Conservation (phyloP, 2,888 invertebrate species). For the Zaprionus bogoriensis region DNA sequence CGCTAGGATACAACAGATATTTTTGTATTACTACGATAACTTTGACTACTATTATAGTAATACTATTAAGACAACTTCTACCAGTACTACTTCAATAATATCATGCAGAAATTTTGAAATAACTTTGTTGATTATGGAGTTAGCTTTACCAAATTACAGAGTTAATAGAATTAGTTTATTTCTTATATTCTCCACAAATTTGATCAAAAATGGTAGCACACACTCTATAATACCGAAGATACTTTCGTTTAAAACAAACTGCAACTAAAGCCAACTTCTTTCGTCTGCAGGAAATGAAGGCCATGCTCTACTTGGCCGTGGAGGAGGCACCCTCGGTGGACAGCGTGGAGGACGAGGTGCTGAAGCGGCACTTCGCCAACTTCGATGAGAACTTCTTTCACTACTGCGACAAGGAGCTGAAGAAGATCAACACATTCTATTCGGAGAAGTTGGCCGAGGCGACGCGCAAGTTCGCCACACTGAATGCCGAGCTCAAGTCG, state of each 20-base stretch:
- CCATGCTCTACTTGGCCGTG: conserved; percentile 94
- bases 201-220: too few relatives aligned
- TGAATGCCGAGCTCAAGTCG: conserved; percentile 92
- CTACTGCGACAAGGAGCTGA: conserved; percentile 96
- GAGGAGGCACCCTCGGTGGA: conserved; percentile 96
- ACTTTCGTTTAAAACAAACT: not conserved
- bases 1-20: too few relatives aligned
- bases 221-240: not conserved
- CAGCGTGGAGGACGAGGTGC: conserved; percentile 93
- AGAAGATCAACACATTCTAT: conserved; percentile 98
- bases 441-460: conserved; percentile 99
- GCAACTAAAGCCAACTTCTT: not conserved
- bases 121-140: too few relatives aligned
- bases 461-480: conserved; percentile 94
- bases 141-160: too few relatives aligned
- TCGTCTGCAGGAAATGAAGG: conserved; percentile 93
- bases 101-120: too few relatives aligned
- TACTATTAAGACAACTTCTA: too few relatives aligned
- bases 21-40: too few relatives aligned
- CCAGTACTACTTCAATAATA: too few relatives aligned
- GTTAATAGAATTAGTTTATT: too few relatives aligned
- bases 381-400: conserved; percentile 98
- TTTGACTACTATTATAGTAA: too few relatives aligned
- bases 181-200: too few relatives aligned
- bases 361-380: conserved; percentile 94